phyloP scores from a whole-genome alignment of 2,797 vertebrate genomes.

The Sitta carolinensis region DNA sequence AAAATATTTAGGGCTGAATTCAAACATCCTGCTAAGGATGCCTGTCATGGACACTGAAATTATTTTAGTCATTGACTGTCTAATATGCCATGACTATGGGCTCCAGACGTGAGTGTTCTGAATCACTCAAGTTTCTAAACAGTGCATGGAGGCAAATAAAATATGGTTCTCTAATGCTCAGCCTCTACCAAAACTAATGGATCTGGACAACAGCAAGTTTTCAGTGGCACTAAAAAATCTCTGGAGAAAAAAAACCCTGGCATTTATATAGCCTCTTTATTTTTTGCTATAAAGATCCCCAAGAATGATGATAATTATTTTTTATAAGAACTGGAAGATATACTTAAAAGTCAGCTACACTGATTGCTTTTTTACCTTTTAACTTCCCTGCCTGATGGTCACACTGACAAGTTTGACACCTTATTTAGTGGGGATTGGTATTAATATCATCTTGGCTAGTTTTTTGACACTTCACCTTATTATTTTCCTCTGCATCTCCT shows the following conservation, averaged over 20 bases:
- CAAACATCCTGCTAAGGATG: not conserved
- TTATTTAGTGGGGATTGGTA: conserved; percentile 26
- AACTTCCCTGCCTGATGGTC: conserved; percentile 28
- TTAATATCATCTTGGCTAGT: conserved; percentile 25
- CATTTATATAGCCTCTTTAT: not conserved
- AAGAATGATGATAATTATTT: not conserved
- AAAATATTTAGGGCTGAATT: not conserved
- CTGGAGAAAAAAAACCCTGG: not conserved
- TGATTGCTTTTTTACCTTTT: conserved; percentile 36
- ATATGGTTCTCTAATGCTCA: not conserved
- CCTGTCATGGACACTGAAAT: not conserved
- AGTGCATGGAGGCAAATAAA: not conserved
- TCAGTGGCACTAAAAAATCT: not conserved
- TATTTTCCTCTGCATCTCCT: conserved; percentile 6
- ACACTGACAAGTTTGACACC: conserved; percentile 9
- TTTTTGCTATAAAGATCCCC: not conserved
- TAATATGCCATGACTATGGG: not conserved
- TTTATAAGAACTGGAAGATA: not conserved
- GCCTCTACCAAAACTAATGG: not conserved
- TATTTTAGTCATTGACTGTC: not conserved
- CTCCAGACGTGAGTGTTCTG: not conserved
- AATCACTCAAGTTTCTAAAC: not conserved
- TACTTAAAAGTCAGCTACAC: not conserved
- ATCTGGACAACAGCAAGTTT: not conserved
- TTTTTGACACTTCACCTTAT: conserved; percentile 9